Evolutionary conservation across 2,797 vertebrate genomes (phyloP), one percentile per base, ranked within the genome.

Genomic region (Tadarida brasiliensis): DNA sequence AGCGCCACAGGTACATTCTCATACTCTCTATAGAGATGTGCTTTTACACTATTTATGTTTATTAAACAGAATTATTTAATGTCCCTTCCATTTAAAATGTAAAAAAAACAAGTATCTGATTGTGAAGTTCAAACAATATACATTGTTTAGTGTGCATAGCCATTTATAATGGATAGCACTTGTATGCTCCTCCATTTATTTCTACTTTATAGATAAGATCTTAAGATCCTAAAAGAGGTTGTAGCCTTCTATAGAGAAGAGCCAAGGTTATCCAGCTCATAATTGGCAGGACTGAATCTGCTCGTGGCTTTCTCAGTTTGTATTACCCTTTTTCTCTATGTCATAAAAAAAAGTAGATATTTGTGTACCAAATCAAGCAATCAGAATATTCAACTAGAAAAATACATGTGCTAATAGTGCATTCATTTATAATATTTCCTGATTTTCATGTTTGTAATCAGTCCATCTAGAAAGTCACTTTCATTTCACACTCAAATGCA

Each of bases 391-490:
- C 8, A 92, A 81, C 3, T 39, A 47, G 26, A 67, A 35, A 15
- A 24, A 33, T 28, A 1, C 2, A 33, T 39, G 28, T 49, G 9
- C 1, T 33, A 12, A 30, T 12, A 61, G 3, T 17, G 3, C 5
- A 22, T 57, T 22, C 1, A 71, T 59, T n/a, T 73, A 30, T 17
- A 86, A 0, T 68, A 81, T 88, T 59, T 86, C 8, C 11, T 86
- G 24, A 20, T 44, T 49, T 71, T 68, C 44, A 33, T 94, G 3
- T 39, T 57, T 83, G 1, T 47, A 74, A 63, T 47, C 19, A 71
- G 5, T 86, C 1, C 22, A 47, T 65, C 35, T 57, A 57, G 11
- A 51, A 47, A 65, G 5, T 91, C 39, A 47, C 2, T 70, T 86
- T 57, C 65, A 35, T 95, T 88, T 68, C 15, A 51, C 11, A 33